Conservation (phyloP, 2,888 invertebrate genomes). For the Lagria hirta region DNA sequence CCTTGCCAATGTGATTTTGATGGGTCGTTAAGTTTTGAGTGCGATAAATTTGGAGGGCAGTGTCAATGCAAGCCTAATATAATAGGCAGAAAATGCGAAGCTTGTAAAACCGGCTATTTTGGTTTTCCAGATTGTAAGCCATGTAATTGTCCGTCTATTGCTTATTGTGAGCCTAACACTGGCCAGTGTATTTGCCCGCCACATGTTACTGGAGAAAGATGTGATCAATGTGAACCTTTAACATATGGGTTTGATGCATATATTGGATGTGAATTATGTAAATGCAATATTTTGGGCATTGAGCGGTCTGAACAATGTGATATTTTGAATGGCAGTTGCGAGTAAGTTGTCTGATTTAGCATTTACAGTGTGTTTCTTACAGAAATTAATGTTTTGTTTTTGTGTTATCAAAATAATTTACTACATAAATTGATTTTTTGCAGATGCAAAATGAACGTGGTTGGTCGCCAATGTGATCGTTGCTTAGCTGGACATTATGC, state of each 20-base stretch:
- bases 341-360: slow-evolving; percentile 56
- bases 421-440: slow-evolving; percentile 27
- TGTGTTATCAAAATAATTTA: neutral
- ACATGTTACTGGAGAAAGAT: slow-evolving; percentile 84
- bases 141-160: slow-evolving; percentile 83
- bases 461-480: slow-evolving; percentile 84
- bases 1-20: slow-evolving; percentile 86
- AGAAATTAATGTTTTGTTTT: neutral
- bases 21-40: slow-evolving; percentile 85
- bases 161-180: slow-evolving; percentile 74
- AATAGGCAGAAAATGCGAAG: slow-evolving; percentile 82
- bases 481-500: slow-evolving; percentile 82
- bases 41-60: slow-evolving; percentile 93
- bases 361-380: neutral
- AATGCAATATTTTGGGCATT: slow-evolving; percentile 85
- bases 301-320: slow-evolving; percentile 81
- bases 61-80: slow-evolving; percentile 91
- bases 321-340: slow-evolving; percentile 80
- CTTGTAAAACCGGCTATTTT: slow-evolving; percentile 87
- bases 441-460: slow-evolving; percentile 82
- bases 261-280: slow-evolving; percentile 94
- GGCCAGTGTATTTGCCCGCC: slow-evolving; percentile 87
- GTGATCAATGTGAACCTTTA: slow-evolving; percentile 83
- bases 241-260: slow-evolving; percentile 93
- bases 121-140: slow-evolving; percentile 94